These are phyloP conservation scores for Drosophila ezoana DNA, from an alignment of 2,888 invertebrate genomes.

Conservation along the genomic window DNA sequence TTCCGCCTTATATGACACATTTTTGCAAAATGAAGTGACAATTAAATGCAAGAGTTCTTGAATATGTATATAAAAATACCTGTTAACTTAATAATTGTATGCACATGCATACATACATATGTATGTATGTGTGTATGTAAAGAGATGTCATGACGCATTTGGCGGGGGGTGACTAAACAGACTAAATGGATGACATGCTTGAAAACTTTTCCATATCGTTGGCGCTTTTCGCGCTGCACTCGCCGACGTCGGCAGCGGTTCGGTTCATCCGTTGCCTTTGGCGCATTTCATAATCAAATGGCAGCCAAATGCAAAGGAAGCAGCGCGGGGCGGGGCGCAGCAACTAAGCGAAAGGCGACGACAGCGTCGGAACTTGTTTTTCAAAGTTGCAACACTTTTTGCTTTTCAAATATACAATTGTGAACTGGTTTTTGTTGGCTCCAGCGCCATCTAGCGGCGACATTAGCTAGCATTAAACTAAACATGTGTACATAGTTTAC, in stretches of 20 bases:
- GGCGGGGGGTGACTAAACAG: constrained; percentile 3
- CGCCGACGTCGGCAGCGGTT: constrained; percentile 20
- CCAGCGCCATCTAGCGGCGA: constrained; percentile 60
- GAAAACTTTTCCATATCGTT: constrained; percentile 33
- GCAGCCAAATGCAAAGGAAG: constrained; percentile 51
- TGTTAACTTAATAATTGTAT: background rate
- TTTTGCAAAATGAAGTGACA: constrained; percentile 14
- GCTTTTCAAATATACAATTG: constrained; percentile 38
- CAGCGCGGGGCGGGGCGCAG: constrained; percentile 5
- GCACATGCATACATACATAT: background rate
- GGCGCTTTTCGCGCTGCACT: constrained; percentile 25
- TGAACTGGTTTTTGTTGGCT: constrained; percentile 58
- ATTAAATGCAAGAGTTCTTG: constrained; percentile 16
- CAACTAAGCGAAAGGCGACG: constrained; percentile 43
- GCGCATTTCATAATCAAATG: constrained; percentile 63
- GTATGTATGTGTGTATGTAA: background rate
- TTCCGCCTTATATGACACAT: constrained; percentile 51
- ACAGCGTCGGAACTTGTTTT: constrained; percentile 66
- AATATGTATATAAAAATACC: background rate
- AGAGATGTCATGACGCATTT: constrained; percentile 33
- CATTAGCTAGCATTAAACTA: constrained; percentile 9
- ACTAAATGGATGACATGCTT: constrained; percentile 24
- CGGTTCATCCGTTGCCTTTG: constrained; percentile 27
- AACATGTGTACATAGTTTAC: constrained; percentile 19
- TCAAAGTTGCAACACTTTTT: constrained; percentile 59